Evolutionary conservation across 2,797 vertebrate species (phyloP).

Genomic region (Poecile montanus): DNA sequence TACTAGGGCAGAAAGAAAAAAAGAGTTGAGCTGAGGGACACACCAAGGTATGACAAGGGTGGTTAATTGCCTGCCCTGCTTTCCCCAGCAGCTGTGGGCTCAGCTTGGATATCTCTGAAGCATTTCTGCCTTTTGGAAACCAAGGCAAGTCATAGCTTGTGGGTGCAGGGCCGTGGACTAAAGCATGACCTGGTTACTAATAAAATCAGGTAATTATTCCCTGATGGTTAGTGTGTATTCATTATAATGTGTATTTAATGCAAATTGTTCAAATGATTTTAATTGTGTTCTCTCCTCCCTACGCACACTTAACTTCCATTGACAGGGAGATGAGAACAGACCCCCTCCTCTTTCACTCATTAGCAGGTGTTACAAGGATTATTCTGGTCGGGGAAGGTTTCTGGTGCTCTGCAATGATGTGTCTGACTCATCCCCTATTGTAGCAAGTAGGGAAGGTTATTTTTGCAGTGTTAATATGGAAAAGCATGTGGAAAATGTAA

Average conservation of each 20-base stretch:
- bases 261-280: background rate
- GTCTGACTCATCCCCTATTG: conserved; percentile 61
- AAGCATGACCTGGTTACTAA: conserved; percentile 32
- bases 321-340: conserved; percentile 19
- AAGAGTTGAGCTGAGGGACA: background rate
- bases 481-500: conserved; percentile 50
- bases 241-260: conserved; percentile 17
- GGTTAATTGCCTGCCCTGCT: background rate
- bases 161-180: background rate
- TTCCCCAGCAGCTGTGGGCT: background rate
- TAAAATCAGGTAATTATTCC: conserved; percentile 25
- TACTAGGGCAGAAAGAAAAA: background rate
- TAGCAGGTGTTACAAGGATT: conserved; percentile 30
- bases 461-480: conserved; percentile 40
- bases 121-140: background rate
- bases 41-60: background rate
- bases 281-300: conserved; percentile 34
- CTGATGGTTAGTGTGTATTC: background rate
- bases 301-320: conserved; percentile 7
- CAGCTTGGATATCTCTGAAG: background rate
- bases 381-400: conserved; percentile 24
- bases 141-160: background rate
- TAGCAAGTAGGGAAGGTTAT: conserved; percentile 38
- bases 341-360: conserved; percentile 24
- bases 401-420: background rate